These are phyloP conservation scores for Choristoneura rosaceana DNA, from an alignment of 2,888 invertebrate genomes.

Conservation along the genomic window DNA sequence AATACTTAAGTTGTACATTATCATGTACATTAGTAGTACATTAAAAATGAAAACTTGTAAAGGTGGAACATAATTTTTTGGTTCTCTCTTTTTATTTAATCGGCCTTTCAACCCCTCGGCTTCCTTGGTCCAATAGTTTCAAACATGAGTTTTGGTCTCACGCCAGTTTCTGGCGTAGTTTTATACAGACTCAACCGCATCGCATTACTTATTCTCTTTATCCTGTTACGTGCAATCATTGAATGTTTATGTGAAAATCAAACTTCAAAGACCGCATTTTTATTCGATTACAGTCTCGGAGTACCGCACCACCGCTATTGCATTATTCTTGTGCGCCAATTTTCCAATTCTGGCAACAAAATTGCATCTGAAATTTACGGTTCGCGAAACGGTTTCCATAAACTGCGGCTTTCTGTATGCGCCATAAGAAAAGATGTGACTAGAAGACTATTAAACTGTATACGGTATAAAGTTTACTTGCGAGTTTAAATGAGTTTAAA, in stretches of 20 bases:
- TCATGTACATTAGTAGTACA: too few relatives aligned
- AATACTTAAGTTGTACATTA: too few relatives aligned
- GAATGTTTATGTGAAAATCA: conserved; percentile 50
- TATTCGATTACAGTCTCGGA: conserved; percentile 25
- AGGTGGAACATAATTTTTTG: too few relatives aligned
- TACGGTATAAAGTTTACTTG: too few relatives aligned
- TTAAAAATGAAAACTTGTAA: too few relatives aligned
- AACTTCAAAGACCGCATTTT: conserved; percentile 41
- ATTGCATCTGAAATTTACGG: conserved; percentile 33
- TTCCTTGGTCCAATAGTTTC: conserved; percentile 54
- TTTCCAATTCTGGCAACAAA: conserved; percentile 35
- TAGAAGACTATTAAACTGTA: neutral
- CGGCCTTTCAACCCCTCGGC: conserved; percentile 2
- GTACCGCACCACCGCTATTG: conserved; percentile 14
- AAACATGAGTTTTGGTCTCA: conserved; percentile 58
- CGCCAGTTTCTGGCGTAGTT: conserved; percentile 56
- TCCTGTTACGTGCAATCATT: conserved; percentile 44
- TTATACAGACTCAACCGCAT: conserved; percentile 48
- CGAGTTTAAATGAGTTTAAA: neutral
- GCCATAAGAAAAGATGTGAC: neutral
- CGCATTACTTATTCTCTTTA: conserved; percentile 43
- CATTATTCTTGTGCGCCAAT: conserved; percentile 34
- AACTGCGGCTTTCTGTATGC: neutral
- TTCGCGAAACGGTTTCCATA: conserved; percentile 21
- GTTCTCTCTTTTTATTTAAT: neutral